These are phyloP conservation scores for Brenthis ino DNA, from an alignment of 2,888 invertebrate species.

Conservation along the genomic window DNA sequence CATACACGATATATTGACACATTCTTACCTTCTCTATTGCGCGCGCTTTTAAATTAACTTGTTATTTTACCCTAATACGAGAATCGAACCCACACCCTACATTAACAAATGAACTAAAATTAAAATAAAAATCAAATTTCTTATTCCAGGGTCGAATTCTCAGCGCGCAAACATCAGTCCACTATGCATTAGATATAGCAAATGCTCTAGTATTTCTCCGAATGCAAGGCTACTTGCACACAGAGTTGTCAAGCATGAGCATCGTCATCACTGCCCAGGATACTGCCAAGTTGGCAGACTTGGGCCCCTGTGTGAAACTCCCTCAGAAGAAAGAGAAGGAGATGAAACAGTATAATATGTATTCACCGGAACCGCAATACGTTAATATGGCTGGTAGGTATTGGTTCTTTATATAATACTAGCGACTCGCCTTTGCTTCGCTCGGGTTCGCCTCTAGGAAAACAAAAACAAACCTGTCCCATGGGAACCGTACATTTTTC, in stretches of 20 bases:
- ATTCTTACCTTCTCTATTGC: too few species aligned
- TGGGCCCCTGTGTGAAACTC: constrained; percentile 61
- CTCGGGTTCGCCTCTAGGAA: too few species aligned
- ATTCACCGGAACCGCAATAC: constrained; percentile 71
- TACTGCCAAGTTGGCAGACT: constrained; percentile 72
- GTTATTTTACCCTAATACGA: too few species aligned
- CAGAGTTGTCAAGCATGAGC: constrained; percentile 66
- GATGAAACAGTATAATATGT: constrained; percentile 54
- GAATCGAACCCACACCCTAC: too few species aligned
- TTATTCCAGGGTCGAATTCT: constrained; percentile 63
- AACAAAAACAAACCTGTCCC: too few species aligned
- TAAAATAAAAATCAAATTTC: too few species aligned
- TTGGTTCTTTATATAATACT: too few species aligned
- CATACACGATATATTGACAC: too few species aligned
- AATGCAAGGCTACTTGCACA: constrained; percentile 76
- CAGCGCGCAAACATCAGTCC: constrained; percentile 67
- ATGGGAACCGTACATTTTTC: too few species aligned
- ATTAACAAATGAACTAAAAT: too few species aligned
- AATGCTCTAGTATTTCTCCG: constrained; percentile 73
- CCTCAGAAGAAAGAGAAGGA: constrained; percentile 33
- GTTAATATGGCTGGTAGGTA: constrained; percentile 70
- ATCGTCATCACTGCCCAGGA: constrained; percentile 70
- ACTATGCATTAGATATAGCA: constrained; percentile 70
- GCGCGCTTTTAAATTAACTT: too few species aligned
- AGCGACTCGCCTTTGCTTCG: too few species aligned